Evolutionary conservation across 1,140 invertebrate genomes (phyloP), one percentile per base, ranked within the genome.

Genomic region (Eupeodes corollae): DNA sequence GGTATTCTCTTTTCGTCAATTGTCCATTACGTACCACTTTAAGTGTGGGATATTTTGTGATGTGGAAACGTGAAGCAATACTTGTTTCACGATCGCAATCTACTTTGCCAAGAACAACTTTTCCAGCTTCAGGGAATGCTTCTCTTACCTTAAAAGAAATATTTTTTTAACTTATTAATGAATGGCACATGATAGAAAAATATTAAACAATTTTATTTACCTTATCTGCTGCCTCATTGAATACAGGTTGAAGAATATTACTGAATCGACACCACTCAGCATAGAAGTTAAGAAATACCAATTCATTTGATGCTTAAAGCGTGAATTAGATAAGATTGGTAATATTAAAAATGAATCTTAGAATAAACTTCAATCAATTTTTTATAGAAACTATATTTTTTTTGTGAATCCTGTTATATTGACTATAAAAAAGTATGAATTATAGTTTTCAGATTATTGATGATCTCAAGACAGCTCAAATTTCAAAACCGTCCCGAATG

Each of bases 221-320:
- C 77, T 90, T 90, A 57, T 87, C 84, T 16, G 92, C 88, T 30
- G 93, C 86, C 73, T 98, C 91, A 72, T 97, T 91, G 75, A 96
- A 99, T 64, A 97, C 86, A 30, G 96, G 96, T 57, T 88, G 86
- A 60, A 99, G 73, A 67, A 95, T 81, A 74, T 95, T 96, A 76
- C 94, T 98, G 71, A 89, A 90, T 57, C 82, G 79, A 74, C 88
- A 96, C 92, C 93, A 98, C 66, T 98, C 93, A 11, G 94, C 95
- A 75, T 98, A 98, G 73, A 98, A 98, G 73, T 98, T 98, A 52
- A 98, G 86, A 70, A 98, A 90, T 44, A 98, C 93, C 69, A 98
- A 73, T 76, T 98, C 92, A 79, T 91, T 91, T 44, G 82, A 82
- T 49, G 85, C 93, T 96, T 76, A 52, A 84, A 86, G n/a, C n/a